phyloP scores from a whole-genome alignment of 1,140 invertebrate genomes.

The Lanistes nyassanus region DNA sequence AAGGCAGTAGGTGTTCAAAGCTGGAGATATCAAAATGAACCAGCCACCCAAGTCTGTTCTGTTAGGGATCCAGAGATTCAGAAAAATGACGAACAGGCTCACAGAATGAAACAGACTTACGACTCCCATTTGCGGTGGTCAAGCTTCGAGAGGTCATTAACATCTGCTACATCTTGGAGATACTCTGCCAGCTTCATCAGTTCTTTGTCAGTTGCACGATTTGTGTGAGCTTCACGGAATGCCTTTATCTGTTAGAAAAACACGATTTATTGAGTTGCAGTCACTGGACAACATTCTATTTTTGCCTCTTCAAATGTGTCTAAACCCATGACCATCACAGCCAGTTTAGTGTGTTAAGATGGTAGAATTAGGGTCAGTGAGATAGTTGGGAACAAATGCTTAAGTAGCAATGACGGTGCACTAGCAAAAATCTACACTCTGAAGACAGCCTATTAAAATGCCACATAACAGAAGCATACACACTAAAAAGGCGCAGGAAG shows the following conservation, averaged over 20 bases:
- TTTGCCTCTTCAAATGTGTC: background rate
- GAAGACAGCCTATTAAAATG: background rate
- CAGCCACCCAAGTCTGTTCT: too few relatives aligned
- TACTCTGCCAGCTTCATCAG: conserved; percentile 85
- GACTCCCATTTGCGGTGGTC: conserved; percentile 92
- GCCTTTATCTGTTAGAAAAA: conserved; percentile 77
- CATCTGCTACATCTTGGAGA: conserved; percentile 82
- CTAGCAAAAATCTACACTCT: background rate
- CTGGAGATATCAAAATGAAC: too few relatives aligned
- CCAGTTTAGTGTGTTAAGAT: too few relatives aligned
- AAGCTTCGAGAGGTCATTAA: conserved; percentile 85
- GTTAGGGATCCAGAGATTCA: too few relatives aligned
- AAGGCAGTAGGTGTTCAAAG: too few relatives aligned
- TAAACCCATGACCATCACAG: too few relatives aligned
- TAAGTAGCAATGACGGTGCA: background rate
- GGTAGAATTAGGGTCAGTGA: too few relatives aligned
- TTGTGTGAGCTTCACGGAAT: conserved; percentile 90
- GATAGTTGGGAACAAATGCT: background rate
- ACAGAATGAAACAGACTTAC: conserved; percentile 38
- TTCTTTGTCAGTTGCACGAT: conserved; percentile 86
- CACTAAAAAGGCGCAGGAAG: too few relatives aligned
- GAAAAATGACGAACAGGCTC: too few relatives aligned
- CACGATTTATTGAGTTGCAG: background rate
- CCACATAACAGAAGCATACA: too few relatives aligned
- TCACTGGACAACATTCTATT: background rate